Base-by-base conservation (phyloP, 2,888 invertebrate genomes). In the Cheilosia urbana region DNA sequence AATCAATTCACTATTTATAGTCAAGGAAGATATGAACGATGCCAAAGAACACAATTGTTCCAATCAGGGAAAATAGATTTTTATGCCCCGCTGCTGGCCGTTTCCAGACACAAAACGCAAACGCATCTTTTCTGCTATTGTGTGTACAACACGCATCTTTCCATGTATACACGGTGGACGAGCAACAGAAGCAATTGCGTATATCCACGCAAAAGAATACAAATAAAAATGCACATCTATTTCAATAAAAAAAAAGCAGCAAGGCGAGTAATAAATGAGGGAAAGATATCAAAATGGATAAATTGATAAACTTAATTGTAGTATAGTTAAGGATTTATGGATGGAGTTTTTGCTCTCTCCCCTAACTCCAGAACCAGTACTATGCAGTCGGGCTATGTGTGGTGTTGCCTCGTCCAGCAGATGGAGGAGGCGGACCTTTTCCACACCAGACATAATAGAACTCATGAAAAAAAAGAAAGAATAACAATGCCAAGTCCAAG, bases 261-360 rank as follows among this genome's bases (percentile, higher is more conserved):
- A 81, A 47, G 53, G 77, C 81, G 73, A 87, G 77, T 82, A 82
- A 87, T 87, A 82, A 87, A 73, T 87, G 87, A 87, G 76, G 82
- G 63, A 82, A 77, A 87, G 81, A 87, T 87, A 82, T 87, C 81
- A 87, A 87, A 82, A 82, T 78, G 87, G 87, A 87, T 87, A 87
- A 87, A 87, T 87, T 87, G 87, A 87, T 87, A 87, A 87, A 87
- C 87, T 82, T 87, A 87, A 87, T 87, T 82, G 87, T 87, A 66
- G 82, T 82, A 82, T 87, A 87, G 87, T 87, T 87, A 87, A 87
- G 77, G 82, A 87, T 77, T 87, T 87, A 87, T 87, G 82, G 73
- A 62, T 73, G 82, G 77, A 81, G 72, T 81, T 81, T 81, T 81
- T 87, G 77, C 63, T 78, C 27, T 9, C 21, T 51, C 19, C 17